Evolutionary conservation across 2,888 invertebrate species (phyloP).

Genomic region (Sminthurinus aureus): DNA sequence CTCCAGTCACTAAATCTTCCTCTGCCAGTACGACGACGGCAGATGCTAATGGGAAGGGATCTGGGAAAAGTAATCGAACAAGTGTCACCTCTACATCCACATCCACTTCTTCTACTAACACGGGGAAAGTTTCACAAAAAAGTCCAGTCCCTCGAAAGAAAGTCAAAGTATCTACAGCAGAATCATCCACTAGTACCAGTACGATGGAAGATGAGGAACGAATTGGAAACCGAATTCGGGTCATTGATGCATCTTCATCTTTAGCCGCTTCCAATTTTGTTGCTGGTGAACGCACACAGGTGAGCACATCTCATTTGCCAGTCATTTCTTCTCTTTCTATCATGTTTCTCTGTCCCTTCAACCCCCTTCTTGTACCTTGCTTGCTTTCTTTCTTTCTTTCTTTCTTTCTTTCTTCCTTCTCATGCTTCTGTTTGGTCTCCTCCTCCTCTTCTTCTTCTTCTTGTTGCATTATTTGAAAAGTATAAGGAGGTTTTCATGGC

Average conservation of each 20-base stretch:
- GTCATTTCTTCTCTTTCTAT: background rate
- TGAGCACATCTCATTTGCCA: background rate
- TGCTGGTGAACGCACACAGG: slow-evolving; percentile 4
- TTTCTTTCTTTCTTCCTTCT: background rate
- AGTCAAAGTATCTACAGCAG: slow-evolving; percentile 45
- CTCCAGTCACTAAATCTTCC: background rate
- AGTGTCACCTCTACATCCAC: background rate
- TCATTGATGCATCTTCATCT: slow-evolving; percentile 11
- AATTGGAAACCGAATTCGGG: slow-evolving; percentile 20
- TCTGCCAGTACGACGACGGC: background rate
- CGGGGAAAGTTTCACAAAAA: slow-evolving; percentile 23
- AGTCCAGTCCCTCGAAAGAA: slow-evolving; percentile 52
- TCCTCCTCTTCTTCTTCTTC: too few species aligned
- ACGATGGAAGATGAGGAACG: background rate
- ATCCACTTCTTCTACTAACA: background rate
- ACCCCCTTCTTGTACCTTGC: background rate
- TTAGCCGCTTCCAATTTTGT: background rate
- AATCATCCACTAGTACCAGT: slow-evolving; percentile 53
- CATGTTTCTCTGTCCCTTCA: background rate
- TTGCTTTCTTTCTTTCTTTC: background rate
- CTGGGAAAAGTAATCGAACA: background rate
- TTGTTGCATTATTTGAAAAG: too few species aligned
- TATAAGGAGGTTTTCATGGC: too few species aligned
- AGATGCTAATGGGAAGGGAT: background rate
- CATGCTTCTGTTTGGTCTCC: too few species aligned